Evolutionary conservation across 2,888 invertebrate genomes (phyloP).

Genomic region (Cryptocephalus primarius): DNA sequence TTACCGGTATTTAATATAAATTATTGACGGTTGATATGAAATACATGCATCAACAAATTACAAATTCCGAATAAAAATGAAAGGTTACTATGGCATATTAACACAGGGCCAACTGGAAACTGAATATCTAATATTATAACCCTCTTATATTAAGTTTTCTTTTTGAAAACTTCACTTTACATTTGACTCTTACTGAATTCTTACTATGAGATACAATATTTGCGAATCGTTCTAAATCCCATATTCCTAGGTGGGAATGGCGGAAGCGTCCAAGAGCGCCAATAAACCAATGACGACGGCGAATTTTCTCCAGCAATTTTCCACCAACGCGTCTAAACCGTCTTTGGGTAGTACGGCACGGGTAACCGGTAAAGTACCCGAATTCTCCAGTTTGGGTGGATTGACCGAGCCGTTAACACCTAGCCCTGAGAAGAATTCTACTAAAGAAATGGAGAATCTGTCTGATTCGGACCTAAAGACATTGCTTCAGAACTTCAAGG

Average conservation of each 20-base stretch:
- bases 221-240: conserved; percentile 1
- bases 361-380: conserved; percentile 6
- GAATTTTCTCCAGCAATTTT: conserved; percentile 35
- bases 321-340: conserved; percentile 2
- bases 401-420: conserved; percentile 17
- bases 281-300: conserved; percentile 43
- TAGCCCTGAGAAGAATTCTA: conserved; percentile 14
- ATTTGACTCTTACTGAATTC: no score
- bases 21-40: no score
- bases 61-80: no score
- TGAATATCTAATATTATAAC: no score
- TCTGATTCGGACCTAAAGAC: conserved; percentile 74
- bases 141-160: no score
- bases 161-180: no score
- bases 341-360: conserved; percentile 5
- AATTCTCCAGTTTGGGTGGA: conserved; percentile 11
- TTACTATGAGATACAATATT: no score
- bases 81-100: no score
- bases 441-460: conserved; percentile 52
- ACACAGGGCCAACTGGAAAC: no score
- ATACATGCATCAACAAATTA: no score
- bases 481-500: conserved; percentile 69
- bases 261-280: conserved; percentile 45
- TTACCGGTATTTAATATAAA: no score
- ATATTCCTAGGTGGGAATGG: conserved; percentile 47